Base-by-base conservation (phyloP, 2,888 invertebrate species). In the Dusona sp. region DNA sequence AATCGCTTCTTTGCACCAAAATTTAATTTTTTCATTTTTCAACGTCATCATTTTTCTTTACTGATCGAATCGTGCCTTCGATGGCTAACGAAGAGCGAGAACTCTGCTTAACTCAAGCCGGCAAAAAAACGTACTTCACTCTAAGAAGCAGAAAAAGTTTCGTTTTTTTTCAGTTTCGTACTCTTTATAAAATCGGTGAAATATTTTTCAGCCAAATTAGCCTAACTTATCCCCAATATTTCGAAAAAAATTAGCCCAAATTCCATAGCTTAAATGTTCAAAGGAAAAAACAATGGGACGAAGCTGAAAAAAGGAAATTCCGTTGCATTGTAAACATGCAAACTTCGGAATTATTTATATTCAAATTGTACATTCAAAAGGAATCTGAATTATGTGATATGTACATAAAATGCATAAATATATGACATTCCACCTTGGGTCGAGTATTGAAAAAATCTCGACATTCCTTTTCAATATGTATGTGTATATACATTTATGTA, bases 391-490 rank as follows among this genome's bases (percentile, higher is more conserved):
- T 48, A 48, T 48, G 48, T 48, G 19, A 48, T 48, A 48, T 48
- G 48, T 48, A 7, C 19, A 19, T n/a, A n/a, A n/a, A 48, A 48
- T 19, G n/a, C 48, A 19, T 19, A 48, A 48, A 48, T 48, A 48
- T 48, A 19, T 48, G 48, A 48, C 48, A 48, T 48, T 4, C 48
- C 13, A 29, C 25, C 25, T 9, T 2, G 54, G 9, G 11, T 61
- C 7, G 61, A 61, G 61, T 48, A 61, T 29, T 61, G 29, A 29
- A 61, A 61, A 61, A 61, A 29, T 61, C 54, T 57, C 25, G 25
- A 22, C 54, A 11, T 57, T 25, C 57, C 57, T 57, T 25, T 57
- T 1, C 25, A 57, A 57, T 57, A 13, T 57, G 0, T 29, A 57
- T 57, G 4, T 57, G 0, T 29, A 29, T 29, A 22, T 13, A 57